Evolutionary conservation across 1,140 invertebrate genomes (phyloP).

Genomic region (Hylyphantes graminicola): DNA sequence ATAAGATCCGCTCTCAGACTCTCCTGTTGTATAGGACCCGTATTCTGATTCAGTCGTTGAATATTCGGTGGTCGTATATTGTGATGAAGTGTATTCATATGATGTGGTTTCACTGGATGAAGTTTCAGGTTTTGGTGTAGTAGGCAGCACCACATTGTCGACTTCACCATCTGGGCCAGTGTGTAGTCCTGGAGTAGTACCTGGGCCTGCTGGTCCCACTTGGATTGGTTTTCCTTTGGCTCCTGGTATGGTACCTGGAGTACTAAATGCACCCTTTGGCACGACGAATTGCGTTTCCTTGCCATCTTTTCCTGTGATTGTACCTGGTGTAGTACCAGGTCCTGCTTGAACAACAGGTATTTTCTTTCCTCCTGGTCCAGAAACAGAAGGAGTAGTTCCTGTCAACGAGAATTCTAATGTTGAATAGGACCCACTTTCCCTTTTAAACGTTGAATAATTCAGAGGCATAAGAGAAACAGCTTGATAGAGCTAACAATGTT

Average conservation of each 20-base stretch:
- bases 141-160: neutral
- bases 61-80: too few relatives aligned
- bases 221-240: neutral
- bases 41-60: too few relatives aligned
- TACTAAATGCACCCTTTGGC: too few relatives aligned
- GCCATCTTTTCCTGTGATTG: conserved; percentile 12
- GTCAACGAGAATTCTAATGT: neutral
- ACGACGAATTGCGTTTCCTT: neutral
- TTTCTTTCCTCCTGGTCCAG: neutral
- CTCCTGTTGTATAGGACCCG: too few relatives aligned
- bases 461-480: too few relatives aligned
- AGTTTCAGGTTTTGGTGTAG: neutral
- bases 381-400: too few relatives aligned
- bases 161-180: neutral
- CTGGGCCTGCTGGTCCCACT: neutral
- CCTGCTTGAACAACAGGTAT: conserved; percentile 13
- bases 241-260: neutral
- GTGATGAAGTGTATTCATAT: too few relatives aligned
- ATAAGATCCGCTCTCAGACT: too few relatives aligned
- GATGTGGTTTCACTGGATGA: neutral
- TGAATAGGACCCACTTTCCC: too few relatives aligned
- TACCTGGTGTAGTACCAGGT: conserved; percentile 26
- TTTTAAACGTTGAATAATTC: too few relatives aligned
- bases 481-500: too few relatives aligned
- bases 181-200: neutral